Evolutionary conservation across 2,113 vertebrate genomes (phyloP).

Genomic region (Tragulus kanchil): DNA sequence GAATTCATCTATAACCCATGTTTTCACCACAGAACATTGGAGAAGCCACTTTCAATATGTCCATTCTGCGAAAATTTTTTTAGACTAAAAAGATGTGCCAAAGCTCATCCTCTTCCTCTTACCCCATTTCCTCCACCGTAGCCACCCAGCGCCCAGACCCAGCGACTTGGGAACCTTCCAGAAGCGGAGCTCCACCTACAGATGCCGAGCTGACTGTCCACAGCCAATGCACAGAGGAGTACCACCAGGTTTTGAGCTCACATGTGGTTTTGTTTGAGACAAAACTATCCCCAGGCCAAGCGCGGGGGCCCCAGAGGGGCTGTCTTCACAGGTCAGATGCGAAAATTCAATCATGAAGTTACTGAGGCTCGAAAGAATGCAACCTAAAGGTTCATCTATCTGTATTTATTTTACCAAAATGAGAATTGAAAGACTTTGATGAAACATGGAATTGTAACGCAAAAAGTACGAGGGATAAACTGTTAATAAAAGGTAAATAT

Average conservation of each 20-base stretch:
- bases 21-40: neutral
- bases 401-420: constrained; percentile 90
- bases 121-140: too few relatives aligned
- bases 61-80: neutral
- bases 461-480: constrained; percentile 81
- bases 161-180: neutral
- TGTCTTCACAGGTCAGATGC: constrained; percentile 67
- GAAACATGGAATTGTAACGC: constrained; percentile 79
- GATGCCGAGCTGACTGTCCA: neutral
- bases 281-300: neutral
- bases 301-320: neutral
- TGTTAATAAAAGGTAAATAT: constrained; percentile 86
- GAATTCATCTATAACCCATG: neutral
- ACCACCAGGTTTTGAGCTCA: constrained; percentile 14
- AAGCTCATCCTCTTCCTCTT: too few relatives aligned
- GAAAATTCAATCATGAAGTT: constrained; percentile 87
- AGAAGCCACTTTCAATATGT: neutral
- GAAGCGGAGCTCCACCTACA: neutral
- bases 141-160: rapidly evolving
- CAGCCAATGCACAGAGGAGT: constrained; percentile 53
- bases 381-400: constrained; percentile 82
- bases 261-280: constrained; percentile 71
- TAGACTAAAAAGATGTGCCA: too few relatives aligned
- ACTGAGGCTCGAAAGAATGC: constrained; percentile 78
- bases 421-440: constrained; percentile 66